A percentile compares a stretch with the other conserved stretches of the same genome.
phyloP scores from a whole-genome alignment of 1,140 invertebrate species.

The Ooceraea biroi region DNA sequence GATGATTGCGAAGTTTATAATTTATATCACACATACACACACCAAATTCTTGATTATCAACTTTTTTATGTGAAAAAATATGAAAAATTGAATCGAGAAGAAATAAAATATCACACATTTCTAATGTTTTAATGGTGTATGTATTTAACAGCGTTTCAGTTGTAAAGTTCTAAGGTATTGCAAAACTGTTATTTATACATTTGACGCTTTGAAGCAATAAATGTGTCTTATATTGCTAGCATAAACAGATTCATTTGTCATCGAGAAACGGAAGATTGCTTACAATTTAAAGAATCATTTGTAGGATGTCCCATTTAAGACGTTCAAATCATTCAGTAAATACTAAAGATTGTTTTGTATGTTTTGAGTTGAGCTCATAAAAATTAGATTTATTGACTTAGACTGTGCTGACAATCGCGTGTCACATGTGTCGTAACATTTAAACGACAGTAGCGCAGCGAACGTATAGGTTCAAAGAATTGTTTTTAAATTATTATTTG shows the following conservation, averaged over 20 bases:
- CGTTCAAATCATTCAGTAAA: conserved; percentile 12
- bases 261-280: background rate
- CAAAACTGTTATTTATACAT: conserved; percentile 67
- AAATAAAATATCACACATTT: conserved; percentile 65
- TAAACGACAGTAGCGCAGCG: background rate
- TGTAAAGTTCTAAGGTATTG: conserved; percentile 71
- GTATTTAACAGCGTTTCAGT: conserved; percentile 65
- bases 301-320: background rate
- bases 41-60: conserved; percentile 26
- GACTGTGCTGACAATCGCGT: no score
- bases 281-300: conserved; percentile 1
- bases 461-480: conserved; percentile 25
- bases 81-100: conserved; percentile 38
- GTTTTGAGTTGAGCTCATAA: background rate
- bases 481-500: conserved; percentile 38
- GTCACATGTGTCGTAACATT: background rate
- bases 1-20: conserved; percentile 23
- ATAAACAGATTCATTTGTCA: conserved; percentile 25
- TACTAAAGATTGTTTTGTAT: background rate
- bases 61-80: conserved; percentile 60
- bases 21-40: conserved; percentile 36
- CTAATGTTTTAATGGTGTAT: conserved; percentile 59
- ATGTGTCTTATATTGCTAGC: conserved; percentile 83
- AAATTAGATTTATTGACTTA: conserved; percentile 8
- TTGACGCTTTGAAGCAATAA: conserved; percentile 82